Conservation (phyloP, 2,113 vertebrate genomes). For the Zapus hudsonius region DNA sequence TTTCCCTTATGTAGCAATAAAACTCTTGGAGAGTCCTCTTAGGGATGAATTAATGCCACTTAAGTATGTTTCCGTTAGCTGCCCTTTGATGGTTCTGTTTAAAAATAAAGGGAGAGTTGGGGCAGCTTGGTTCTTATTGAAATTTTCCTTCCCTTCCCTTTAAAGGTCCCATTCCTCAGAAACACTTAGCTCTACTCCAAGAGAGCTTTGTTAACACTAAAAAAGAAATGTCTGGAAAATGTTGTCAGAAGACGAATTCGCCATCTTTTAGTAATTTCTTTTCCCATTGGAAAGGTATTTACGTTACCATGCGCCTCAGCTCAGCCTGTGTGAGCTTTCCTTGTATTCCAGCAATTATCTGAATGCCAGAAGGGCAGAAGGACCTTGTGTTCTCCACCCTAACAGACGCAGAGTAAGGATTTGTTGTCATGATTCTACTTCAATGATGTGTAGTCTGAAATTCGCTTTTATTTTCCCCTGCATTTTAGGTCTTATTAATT, state of each 20-base stretch:
- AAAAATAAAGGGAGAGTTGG: constrained; percentile 76
- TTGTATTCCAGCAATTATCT: constrained; percentile 77
- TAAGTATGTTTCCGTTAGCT: constrained; percentile 81
- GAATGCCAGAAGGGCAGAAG: constrained; percentile 71
- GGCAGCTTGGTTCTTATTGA: constrained; percentile 76
- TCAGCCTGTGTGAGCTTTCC: constrained; percentile 65
- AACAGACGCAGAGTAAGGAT: constrained; percentile 64
- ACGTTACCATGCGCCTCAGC: constrained; percentile 71
- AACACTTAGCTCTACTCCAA: constrained; percentile 74
- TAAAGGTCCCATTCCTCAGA: constrained; percentile 76
- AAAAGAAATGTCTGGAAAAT: constrained; percentile 80
- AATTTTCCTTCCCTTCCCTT: constrained; percentile 82
- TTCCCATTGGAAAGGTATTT: constrained; percentile 71
- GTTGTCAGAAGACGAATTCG: constrained; percentile 76
- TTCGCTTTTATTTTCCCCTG: constrained; percentile 50
- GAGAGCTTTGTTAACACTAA: constrained; percentile 77
- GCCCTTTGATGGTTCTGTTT: constrained; percentile 80
- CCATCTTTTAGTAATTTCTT: constrained; percentile 65
- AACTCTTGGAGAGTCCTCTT: constrained; percentile 80
- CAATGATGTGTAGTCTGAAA: constrained; percentile 35
- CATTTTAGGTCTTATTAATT: constrained; percentile 48
- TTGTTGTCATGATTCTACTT: constrained; percentile 47
- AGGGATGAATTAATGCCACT: constrained; percentile 77
- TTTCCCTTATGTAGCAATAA: constrained; percentile 80
- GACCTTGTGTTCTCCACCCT: constrained; percentile 54